Base-by-base conservation (phyloP, 1,140 invertebrate genomes). In the Oncopeltus fasciatus region DNA sequence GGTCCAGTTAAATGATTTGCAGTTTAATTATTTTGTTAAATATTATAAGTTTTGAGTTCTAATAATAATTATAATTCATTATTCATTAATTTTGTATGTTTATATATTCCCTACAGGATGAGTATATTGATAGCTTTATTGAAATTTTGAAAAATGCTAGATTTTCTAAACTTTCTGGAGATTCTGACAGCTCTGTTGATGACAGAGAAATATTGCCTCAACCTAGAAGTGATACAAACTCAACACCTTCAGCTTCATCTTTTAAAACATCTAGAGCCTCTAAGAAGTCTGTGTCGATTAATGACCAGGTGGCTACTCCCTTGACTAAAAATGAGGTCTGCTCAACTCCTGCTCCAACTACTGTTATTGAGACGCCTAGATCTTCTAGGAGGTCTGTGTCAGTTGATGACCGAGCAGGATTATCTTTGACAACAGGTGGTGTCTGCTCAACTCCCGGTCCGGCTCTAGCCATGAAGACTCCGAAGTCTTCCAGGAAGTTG, bases 111-210 rank as follows among this genome's bases (percentile, higher is more conserved):
- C 49, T 49, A 4, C 27, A 60, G 59, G 62, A 63, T 4, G 33
- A 46, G 11, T 63, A 59, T 47, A 28, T 26, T 49, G 43, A 59
- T 26, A 43, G 44, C 11, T 43, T 63, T 21, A 43, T 59, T 2
- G 21, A 4, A 1, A 26, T 63, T 59, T 31, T 63, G n/a, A 63
- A 63, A 29, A 18, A 47, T 18, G 59, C 31, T 2, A n/a, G 33
- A 26, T 27, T n/a, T 21, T 46, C 58, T 44, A 59, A n/a, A n/a
- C n/a, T n/a, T n/a, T 49, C 28, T n/a, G 26, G 14, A 21, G 44
- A 60, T 11, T 60, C 33, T 47, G 47, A 60, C 3, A 26, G 33
- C 1, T 43, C 33, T 20, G 43, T 46, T 21, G 59, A 60, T 60
- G 56, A 57, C 56, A 57, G 56, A 14, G 56, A 57, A 57, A 57